Conservation (phyloP, 2,113 vertebrate genomes). For the Cygnus atratus region DNA sequence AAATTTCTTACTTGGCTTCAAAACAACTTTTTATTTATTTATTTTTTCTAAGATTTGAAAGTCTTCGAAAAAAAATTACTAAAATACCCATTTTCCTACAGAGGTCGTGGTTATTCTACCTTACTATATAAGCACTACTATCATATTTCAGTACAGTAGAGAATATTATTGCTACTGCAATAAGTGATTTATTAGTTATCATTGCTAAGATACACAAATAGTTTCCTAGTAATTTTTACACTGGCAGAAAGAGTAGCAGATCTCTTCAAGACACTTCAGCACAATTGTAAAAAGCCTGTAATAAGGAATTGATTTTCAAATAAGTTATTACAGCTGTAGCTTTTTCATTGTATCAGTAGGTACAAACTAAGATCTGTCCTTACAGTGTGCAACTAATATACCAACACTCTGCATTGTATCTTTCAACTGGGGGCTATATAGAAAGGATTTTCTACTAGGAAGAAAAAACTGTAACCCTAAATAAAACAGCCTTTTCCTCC, state of each 20-base stretch:
- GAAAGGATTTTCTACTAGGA: not conserved
- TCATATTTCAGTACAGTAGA: not conserved
- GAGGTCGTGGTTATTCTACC: not conserved
- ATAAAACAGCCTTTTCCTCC: not conserved
- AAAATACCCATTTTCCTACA: not conserved
- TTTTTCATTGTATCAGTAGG: not conserved
- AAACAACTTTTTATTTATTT: not conserved
- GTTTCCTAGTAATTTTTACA: not conserved
- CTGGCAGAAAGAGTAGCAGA: not conserved
- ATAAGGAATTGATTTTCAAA: slow-evolving; percentile 21
- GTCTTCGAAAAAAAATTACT: not conserved
- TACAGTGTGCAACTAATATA: not conserved
- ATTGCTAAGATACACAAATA: not conserved
- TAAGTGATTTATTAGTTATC: not conserved
- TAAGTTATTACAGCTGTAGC: not conserved
- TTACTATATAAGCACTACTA: not conserved
- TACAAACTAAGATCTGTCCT: not conserved
- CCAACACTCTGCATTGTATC: not conserved
- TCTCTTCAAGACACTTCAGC: not conserved
- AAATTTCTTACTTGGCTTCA: not conserved
- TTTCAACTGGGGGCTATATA: not conserved
- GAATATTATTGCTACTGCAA: not conserved
- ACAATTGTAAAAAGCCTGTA: not conserved
- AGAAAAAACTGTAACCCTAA: not conserved
- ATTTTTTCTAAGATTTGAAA: not conserved